phyloP scores from a whole-genome alignment of 2,888 invertebrate genomes.

The Pollenia griseotomentosa region DNA sequence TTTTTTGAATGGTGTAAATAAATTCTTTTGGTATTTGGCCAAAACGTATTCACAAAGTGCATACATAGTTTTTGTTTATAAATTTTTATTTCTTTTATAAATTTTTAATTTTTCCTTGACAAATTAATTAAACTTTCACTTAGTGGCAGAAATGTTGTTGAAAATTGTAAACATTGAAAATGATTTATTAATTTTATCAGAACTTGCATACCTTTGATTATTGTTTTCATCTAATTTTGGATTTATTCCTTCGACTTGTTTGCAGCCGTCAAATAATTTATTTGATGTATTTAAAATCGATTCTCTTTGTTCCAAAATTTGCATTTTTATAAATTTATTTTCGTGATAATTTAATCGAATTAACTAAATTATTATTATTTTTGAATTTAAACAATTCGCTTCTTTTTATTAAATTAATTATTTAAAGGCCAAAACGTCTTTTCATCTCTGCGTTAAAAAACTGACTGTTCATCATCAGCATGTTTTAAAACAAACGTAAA shows the following conservation, averaged over 20 bases:
- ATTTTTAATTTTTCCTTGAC: conserved; percentile 43
- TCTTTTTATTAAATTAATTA: conserved; percentile 13
- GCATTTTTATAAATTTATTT: conserved; percentile 43
- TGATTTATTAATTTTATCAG: not conserved
- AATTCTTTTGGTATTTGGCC: conserved; percentile 64
- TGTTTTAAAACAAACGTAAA: conserved; percentile 67
- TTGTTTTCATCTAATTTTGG: conserved; percentile 42
- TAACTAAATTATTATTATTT: conserved; percentile 9
- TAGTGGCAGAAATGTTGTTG: conserved; percentile 1
- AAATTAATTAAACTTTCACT: conserved; percentile 62
- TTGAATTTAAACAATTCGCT: conserved; percentile 8
- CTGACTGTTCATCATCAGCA: conserved; percentile 62
- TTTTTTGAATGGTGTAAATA: conserved; percentile 45
- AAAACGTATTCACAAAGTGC: conserved; percentile 13
- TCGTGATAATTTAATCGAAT: not conserved
- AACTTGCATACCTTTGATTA: conserved; percentile 49
- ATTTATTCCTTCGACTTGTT: conserved; percentile 24
- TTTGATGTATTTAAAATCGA: conserved; percentile 10
- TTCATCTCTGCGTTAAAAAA: conserved; percentile 61
- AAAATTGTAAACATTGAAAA: conserved; percentile 12
- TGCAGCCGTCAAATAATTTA: conserved; percentile 51
- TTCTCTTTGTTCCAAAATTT: conserved; percentile 66
- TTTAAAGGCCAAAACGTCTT: conserved; percentile 54
- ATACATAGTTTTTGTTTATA: not conserved
- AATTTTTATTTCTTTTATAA: conserved; percentile 6